Base-by-base conservation (phyloP, 2,888 invertebrate genomes). In the Danaus chrysippus region DNA sequence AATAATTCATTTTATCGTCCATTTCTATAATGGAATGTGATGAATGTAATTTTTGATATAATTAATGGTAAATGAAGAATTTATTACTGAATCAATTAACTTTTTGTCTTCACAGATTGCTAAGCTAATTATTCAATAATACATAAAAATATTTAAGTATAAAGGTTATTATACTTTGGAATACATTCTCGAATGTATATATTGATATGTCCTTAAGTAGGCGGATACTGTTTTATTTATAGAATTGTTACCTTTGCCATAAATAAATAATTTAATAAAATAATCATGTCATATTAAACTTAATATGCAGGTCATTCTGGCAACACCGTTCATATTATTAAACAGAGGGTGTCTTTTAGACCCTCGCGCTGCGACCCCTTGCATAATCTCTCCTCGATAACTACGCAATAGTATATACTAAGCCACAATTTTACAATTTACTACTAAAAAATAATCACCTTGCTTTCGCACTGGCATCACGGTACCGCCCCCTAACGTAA, bases 391-490 rank as follows among this genome's bases (percentile, higher is more conserved):
- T 57, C 59, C 58, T 59, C 63, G 65, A 64, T 61, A 68, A 66
- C 59, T 63, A 61, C 56, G 55, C 34, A 53, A 54, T 59, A 60
- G 60, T 46, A 63, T 55, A 59, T 56, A 58, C 62, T 56, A 62
- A 61, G 65, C 63, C 61, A 67, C 56, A 63, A 67, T 63, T 62
- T 63, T 63, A 69, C 63, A 70, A 58, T 62, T 64, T 68, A 64
- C 53, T 64, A 66, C 11, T 64, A 64, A 58, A 34, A 49, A 58
- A 70, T 81, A 86, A 88, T 92, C 87, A 94, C 94, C 94, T 94
- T 94, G 94, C 92, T 94, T 94, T 86, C 94, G 93, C 86, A 94
- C 94, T 86, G 94, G 94, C 94, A 94, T 94, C 89, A 88, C 91
- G 90, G 84, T 83, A 84, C 88, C 89, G 89, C 89, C 90, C 89